These are phyloP conservation scores for Thyatira batis DNA, from an alignment of 2,888 invertebrate genomes.

Conservation along the genomic window DNA sequence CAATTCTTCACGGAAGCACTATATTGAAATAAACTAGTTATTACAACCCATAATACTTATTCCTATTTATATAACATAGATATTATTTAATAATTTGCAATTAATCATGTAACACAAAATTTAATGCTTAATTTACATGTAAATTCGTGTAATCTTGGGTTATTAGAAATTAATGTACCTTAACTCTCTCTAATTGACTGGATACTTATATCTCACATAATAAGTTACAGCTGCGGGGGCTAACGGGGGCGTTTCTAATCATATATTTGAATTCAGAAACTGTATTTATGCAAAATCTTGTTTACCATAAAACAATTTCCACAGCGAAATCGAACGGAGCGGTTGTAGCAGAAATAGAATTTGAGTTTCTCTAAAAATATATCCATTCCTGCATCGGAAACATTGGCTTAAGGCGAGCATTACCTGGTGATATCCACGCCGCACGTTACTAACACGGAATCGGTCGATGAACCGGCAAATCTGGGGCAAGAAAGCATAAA, in stretches of 20 bases:
- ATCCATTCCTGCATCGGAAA: constrained; percentile 55
- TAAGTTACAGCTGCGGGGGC: background rate
- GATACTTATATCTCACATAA: background rate
- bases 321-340: constrained; percentile 36
- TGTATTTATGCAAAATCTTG: constrained; percentile 15
- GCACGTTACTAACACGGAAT: constrained; percentile 63
- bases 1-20: too few relatives aligned
- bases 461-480: constrained; percentile 75
- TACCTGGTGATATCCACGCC: constrained; percentile 63
- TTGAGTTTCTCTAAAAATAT: constrained; percentile 64
- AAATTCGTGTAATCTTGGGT: background rate
- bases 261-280: background rate
- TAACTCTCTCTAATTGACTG: background rate
- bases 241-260: background rate
- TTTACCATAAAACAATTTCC: constrained; percentile 47
- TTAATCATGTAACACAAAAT: background rate
- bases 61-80: background rate
- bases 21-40: too few relatives aligned
- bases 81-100: background rate
- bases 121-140: background rate
- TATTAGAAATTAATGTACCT: background rate
- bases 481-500: constrained; percentile 69
- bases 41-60: too few relatives aligned
- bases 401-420: constrained; percentile 58
- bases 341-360: constrained; percentile 56